Evolutionary conservation across 1,140 invertebrate species (phyloP), one percentile per base, ranked within the genome.

Genomic region (Pseudomyrmex dendroicus): DNA sequence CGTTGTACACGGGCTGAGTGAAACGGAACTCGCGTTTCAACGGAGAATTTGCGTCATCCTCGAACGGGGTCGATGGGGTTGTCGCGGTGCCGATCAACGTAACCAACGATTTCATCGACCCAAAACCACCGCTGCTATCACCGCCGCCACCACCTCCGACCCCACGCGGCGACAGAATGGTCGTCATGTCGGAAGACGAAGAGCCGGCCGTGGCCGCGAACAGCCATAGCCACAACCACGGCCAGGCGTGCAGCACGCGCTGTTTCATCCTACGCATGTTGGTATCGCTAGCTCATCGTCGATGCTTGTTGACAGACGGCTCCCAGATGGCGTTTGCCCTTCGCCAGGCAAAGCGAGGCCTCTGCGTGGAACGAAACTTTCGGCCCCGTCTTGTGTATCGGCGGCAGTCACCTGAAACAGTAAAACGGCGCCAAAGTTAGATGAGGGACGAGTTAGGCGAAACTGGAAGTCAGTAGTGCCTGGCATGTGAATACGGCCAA

Each of bases 1-100:
- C 97, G 95, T 99, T 99, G 96, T 99, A 99, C 0, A 95, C 90
- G 4, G 95, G 86, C 73, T 96, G 95, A 1, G 97, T 96, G 95
- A 99, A 99, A n/a, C 91, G 92, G 86, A 96, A 96, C 22, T 94
- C 92, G 17, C 90, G 44, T n/a, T 77, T 46, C 2, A 82, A 13
- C 3, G 73, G 17, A 9, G 35, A 2, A 22, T 61, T 73, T 61
- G 56, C 46, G 48, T 68, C 66, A 20, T 17, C 89, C 48, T 92
- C 89, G 84, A 92, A 84, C 68, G 93, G 89, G 63, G 61, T 83
- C 20, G 89, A 56, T 74, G 89, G 86, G 8, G 86, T 86, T 52
- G 90, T 86, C 10, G 84, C 54, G 54, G 73, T 76, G 22, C 20
- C 12, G 77, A 78, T 67, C 68, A 83, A 48, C 9, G 46, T 73